Base-by-base conservation (phyloP, 1,140 invertebrate species). In the Dermatophagoides farinae region DNA sequence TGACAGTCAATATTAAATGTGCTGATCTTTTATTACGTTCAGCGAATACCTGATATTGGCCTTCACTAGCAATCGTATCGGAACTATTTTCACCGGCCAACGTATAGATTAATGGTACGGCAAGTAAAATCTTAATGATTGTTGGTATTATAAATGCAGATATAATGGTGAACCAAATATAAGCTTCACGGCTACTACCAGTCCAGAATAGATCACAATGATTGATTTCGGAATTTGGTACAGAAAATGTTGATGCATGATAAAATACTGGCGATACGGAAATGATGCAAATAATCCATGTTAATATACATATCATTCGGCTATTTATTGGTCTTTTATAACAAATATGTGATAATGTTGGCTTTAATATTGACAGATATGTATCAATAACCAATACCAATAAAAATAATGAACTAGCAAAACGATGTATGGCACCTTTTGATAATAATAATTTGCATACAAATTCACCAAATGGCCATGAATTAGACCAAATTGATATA, bases 381-480 rank as follows among this genome's bases (percentile, higher is more conserved):
- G 58, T 60, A 25, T 60, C 58, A 9, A 31, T 44, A 10, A 60
- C 22, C 9, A 60, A 18, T 1, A 60, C 58, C 41, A 60, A 43
- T 22, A 60, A 23, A 40, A 60, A 60, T 16, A 60, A 43, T 25
- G 58, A 60, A 31, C 44, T 49, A 9, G 58, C 58, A 25, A 60
- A 60, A 16, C 58, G 58, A 25, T 60, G 58, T 8, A 60, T 50
- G 20, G 58, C 58, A 18, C 58, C 58, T 41, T 60, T 60, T 23
- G 58, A 49, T 16, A 60, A 44, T 12, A 60, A 37, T 16, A 60
- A 37, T n/a, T 50, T 47, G 25, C 58, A 60, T n/a, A 60, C 44
- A 38, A 60, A 41, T 23, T 60, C 58, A 31, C 58, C 58, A 47
- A 60, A 60, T 11, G 58, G 58, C 58, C 58, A 60, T 38, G 58